Evolutionary conservation across 2,888 invertebrate species (phyloP), one percentile per base, ranked within the genome.

Genomic region (Papilio elwesi): DNA sequence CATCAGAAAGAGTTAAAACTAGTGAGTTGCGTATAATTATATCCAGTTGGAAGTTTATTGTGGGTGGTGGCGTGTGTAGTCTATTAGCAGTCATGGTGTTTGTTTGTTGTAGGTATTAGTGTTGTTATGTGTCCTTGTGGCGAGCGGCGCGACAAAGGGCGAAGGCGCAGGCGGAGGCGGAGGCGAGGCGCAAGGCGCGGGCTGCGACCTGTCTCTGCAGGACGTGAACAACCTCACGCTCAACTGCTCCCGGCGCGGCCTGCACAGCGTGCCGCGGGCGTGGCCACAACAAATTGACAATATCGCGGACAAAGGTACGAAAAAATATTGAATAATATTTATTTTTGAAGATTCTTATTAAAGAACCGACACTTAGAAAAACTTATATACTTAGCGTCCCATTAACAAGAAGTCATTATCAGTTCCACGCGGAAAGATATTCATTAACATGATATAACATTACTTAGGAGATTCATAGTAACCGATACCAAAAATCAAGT

Each of bases 91-190:
- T 74, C n/a, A 70, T 64, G 69, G 67, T 63, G 86, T 85, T 86
- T 87, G 85, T 91, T 90, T 91, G 90, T 93, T 91, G 81, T 91
- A 93, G 93, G 92, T 90, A 85, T 87, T 91, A 89, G 87, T 90
- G 85, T 83, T 90, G 86, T 80, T 92, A 81, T 87, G 88, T 85
- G 89, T 84, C 81, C 84, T 92, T 86, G 85, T 89, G 83, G 83
- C 83, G 78, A 78, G 84, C 81, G 87, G 77, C 76, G 82, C 78
- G 68, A 81, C 77, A 64, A 82, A 80, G 75, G 83, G 79, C 71
- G 81, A 81, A 68, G 82, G 86, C 66, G 43, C 26, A 43, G 43
- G 36, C 82, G 83, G 26, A n/a, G 81, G 84, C 81, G 80, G 77
- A 78, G 87, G 76, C 76, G 82, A 78, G 68, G 81, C 77, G 67